phyloP scores from a whole-genome alignment of 2,888 invertebrate species.

The Smittia sp. region DNA sequence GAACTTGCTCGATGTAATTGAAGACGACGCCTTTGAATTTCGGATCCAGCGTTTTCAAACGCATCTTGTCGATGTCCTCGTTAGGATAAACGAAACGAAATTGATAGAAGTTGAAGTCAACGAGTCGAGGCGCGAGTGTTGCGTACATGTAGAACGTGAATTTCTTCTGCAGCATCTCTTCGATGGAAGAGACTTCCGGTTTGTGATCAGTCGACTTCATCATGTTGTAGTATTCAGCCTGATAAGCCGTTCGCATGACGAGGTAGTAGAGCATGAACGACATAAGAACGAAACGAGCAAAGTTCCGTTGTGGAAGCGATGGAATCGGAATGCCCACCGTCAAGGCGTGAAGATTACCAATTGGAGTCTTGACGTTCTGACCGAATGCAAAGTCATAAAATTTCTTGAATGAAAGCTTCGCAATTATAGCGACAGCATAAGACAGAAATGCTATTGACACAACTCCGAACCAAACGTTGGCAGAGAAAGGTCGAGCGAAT shows the following conservation, averaged over 20 bases:
- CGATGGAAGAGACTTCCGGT: neutral
- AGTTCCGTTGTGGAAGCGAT: conserved; percentile 7
- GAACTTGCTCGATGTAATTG: conserved; percentile 1
- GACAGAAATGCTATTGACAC: neutral
- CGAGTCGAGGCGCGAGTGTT: neutral
- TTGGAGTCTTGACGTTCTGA: neutral
- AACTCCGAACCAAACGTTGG: neutral
- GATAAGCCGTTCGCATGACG: conserved; percentile 24
- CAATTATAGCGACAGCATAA: neutral
- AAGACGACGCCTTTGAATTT: conserved; percentile 8
- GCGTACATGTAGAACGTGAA: conserved; percentile 13
- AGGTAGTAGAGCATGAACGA: neutral
- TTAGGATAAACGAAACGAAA: neutral
- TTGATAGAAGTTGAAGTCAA: neutral
- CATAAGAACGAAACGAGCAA: conserved; percentile 10
- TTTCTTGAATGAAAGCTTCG: neutral
- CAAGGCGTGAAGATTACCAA: neutral
- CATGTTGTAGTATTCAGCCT: conserved; percentile 7
- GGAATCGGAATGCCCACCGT: neutral
- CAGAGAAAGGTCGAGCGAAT: neutral
- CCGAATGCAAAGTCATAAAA: conserved; percentile 21
- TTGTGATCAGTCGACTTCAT: conserved; percentile 4
- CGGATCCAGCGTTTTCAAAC: neutral
- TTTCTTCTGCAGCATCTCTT: neutral
- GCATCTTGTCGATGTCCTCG: neutral